Conservation (phyloP, 2,888 invertebrate genomes). For the Luperina nickerlii region DNA sequence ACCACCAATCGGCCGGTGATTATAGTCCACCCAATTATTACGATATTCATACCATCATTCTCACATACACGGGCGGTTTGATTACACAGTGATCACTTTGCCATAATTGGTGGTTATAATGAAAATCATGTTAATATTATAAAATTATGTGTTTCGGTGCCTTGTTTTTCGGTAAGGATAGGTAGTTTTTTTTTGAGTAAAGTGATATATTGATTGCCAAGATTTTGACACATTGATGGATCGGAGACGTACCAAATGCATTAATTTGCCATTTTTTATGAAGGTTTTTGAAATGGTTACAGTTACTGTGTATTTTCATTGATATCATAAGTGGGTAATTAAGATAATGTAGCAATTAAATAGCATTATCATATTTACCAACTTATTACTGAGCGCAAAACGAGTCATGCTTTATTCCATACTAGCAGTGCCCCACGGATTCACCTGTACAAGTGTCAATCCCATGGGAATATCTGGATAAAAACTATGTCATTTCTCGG, state of each 20-base stretch:
- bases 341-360: neutral
- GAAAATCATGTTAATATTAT: constrained; percentile 55
- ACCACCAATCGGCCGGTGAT: constrained; percentile 54
- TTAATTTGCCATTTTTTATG: neutral
- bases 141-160: constrained; percentile 23
- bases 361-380: neutral
- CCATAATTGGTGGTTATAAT: constrained; percentile 69
- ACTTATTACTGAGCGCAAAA: neutral
- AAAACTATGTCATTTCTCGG: no score
- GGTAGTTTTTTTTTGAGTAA: neutral
- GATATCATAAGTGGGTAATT: neutral
- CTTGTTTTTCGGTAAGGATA: constrained; percentile 38
- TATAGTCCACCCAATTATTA: constrained; percentile 55
- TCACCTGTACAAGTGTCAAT: no score
- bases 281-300: neutral
- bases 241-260: neutral
- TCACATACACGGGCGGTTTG: constrained; percentile 63
- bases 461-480: no score
- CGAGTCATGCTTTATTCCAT: neutral
- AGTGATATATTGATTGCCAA: neutral
- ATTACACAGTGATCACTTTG: constrained; percentile 63
- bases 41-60: constrained; percentile 62
- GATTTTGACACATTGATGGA: neutral
- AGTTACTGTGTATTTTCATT: neutral
- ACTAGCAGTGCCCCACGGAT: no score